Evolutionary conservation across 35 echinoderm and acorn worm species (phyloP).

Genomic region (Lytechinus pictus): DNA sequence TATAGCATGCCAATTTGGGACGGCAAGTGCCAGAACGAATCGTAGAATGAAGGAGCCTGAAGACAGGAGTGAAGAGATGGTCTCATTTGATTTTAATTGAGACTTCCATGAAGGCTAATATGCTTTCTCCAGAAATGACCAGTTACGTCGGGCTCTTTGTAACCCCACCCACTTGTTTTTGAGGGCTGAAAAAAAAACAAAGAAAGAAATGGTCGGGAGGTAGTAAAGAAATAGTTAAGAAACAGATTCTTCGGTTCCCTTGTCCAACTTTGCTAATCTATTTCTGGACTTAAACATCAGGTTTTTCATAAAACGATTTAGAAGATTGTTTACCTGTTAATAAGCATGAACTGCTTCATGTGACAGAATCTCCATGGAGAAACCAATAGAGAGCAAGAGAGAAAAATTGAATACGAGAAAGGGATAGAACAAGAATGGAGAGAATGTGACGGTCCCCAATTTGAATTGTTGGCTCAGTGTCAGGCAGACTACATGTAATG

Average conservation of each 20-base stretch:
- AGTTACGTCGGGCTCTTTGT: neutral
- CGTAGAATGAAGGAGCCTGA: too few species aligned
- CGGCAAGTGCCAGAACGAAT: neutral
- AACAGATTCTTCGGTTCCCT: neutral
- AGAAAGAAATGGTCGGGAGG: neutral
- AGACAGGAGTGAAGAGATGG: too few species aligned
- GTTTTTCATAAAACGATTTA: neutral
- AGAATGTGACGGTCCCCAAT: too few species aligned
- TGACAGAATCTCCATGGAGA: too few species aligned
- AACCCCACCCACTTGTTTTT: neutral
- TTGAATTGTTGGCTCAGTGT: too few species aligned
- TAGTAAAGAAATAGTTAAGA: neutral
- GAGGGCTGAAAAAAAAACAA: neutral
- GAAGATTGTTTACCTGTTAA: neutral
- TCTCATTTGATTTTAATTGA: neutral
- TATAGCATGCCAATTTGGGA: neutral
- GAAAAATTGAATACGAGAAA: too few species aligned
- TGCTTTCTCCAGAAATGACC: neutral
- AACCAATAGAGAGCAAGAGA: too few species aligned
- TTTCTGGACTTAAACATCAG: neutral
- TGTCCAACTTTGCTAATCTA: too few species aligned
- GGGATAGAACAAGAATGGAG: too few species aligned
- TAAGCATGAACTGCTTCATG: too few species aligned
- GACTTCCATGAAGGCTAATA: neutral
- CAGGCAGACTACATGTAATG: too few species aligned